Evolutionary conservation across 1,140 invertebrate species (phyloP).

Genomic region (Psix sp.): DNA sequence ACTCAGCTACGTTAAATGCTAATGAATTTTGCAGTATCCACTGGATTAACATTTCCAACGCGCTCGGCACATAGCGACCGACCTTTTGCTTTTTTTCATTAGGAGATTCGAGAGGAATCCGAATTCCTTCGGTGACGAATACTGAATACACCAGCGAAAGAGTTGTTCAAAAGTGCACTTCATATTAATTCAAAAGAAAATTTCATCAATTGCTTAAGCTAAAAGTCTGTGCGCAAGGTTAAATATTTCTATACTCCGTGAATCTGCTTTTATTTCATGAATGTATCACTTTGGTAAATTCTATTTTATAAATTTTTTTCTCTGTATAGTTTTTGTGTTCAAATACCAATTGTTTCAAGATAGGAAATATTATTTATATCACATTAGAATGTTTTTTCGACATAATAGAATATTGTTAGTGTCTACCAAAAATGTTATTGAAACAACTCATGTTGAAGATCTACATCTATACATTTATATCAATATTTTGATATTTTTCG

Average conservation of each 20-base stretch:
- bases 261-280: conserved; percentile 29
- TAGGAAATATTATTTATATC: too few species aligned
- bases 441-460: too few species aligned
- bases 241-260: conserved; percentile 31
- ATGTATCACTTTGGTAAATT: too few species aligned
- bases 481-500: too few species aligned
- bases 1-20: conserved; percentile 59
- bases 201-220: conserved; percentile 36
- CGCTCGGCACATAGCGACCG: conserved; percentile 44
- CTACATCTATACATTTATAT: too few species aligned
- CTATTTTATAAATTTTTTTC: conserved; percentile 24
- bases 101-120: conserved; percentile 53
- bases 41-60: conserved; percentile 60
- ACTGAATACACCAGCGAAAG: conserved; percentile 37
- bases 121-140: conserved; percentile 38
- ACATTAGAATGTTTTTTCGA: too few species aligned
- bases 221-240: conserved; percentile 24
- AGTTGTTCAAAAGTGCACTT: conserved; percentile 39
- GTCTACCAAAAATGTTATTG: too few species aligned
- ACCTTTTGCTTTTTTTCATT: conserved; percentile 57
- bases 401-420: too few species aligned
- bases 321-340: conserved; percentile 1
- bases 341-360: too few species aligned
- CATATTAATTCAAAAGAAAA: conserved; percentile 39
- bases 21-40: conserved; percentile 61